Base-by-base conservation (phyloP, 2,797 vertebrate species). In the Smutsia gigantea region DNA sequence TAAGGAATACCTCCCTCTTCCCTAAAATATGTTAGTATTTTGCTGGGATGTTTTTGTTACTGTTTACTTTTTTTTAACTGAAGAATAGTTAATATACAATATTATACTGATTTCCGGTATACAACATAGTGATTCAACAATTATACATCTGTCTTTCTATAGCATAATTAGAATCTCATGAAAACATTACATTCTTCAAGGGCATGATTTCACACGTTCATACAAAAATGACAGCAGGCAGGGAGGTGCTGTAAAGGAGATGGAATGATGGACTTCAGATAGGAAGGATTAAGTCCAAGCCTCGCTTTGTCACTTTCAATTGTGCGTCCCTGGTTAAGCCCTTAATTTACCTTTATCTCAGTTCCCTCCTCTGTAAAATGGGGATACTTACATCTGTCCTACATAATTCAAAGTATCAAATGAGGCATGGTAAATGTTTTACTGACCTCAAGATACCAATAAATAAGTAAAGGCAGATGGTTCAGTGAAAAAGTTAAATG, bases 1-100 rank as follows among this genome's bases (percentile, higher is more conserved):
- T 61, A 77, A 82, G 11, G 25, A 61, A 93, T n/a, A 87, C 4
- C 15, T 71, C 9, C 27, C 27, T 12, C 6, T 74, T 93, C 53
- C 63, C 84, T 69, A 92, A 96, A 93, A 90, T 19, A 82, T 0
- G 10, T 37, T 34, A 79, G 68, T 68, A 85, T 78, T 94, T 78
- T 86, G 46, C 59, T 31, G 86, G n/a, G 46, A 69, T 55, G 25
- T 21, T 75, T 69, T 46, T 46, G 46, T 46, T 46, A 46, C 46
- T 46, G 46, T 46, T 46, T 46, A 46, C 46, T 46, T 46, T 46
- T 46, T 46, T 46, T 46, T 46, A 11, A 46, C 46, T 46, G 46
- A 46, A 46, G 46, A 10, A 46, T 46, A 46, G 46, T 46, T 46
- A 46, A 46, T 46, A 46, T 46, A 46, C 46, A 46, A 11, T 46